Base-by-base conservation (phyloP, 2,113 vertebrate genomes). In the Alethe diademata region DNA sequence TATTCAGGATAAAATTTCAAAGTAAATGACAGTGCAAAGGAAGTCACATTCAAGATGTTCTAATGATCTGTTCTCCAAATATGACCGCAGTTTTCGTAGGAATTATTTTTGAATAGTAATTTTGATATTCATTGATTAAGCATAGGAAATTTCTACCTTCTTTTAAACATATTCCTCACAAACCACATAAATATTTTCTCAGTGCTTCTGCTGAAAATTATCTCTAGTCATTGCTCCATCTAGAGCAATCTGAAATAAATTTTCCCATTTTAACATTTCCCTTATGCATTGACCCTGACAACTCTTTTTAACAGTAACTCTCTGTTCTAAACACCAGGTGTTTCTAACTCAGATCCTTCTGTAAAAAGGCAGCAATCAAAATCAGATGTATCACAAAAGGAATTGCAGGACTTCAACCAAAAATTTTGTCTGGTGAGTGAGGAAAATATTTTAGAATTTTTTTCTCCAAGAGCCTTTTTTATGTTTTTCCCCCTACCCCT, bases 401-500 rank as follows among this genome's bases (percentile, higher is more conserved):
- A 84, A 81, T 62, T 80, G 12, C 26, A 87, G 29, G 69, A 81
- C 20, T 36, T 83, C 3, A 5, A 19, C 12, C 25, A 86, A 62
- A 75, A 50, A 19, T 43, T 73, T 53, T 74, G 14, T 38, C 80
- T 78, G 28, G 12, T 29, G 48, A 75, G 2, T 3, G 17, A 74
- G 14, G 11, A 72, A 93, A 57, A 60, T 20, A 24, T 38, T 79
- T 58, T 23, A 31, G 19, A 5, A 13, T 42, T 15, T 71, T 91
- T 71, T 86, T 36, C 14, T 54, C 29, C 22, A 31, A 20, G 9
- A 48, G 12, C 3, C 5, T 66, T 51, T 66, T 58, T 45, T 3
- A 20, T 28, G 2, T 2, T 20, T 16, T 19, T 1, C 2, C 7
- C 5, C 1, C 3, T 6, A 2, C 5, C 3, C 1, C 1, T 6